phyloP scores from a whole-genome alignment of 2,113 vertebrate genomes.

The Procavia capensis region DNA sequence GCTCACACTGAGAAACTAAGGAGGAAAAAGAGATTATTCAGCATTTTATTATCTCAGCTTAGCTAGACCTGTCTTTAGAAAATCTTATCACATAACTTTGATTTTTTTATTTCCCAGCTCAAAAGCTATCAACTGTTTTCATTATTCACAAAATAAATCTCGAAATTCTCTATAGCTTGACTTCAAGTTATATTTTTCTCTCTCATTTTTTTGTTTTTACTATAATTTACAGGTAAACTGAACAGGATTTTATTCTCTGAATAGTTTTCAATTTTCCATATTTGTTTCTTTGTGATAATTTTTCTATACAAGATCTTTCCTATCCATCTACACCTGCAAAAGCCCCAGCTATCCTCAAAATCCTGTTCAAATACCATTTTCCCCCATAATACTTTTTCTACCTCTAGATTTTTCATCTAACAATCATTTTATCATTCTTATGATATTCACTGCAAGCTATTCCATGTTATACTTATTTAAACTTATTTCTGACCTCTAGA shows the following conservation, averaged over 20 bases:
- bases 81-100: neutral
- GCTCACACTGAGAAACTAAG: neutral
- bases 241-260: neutral
- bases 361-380: neutral
- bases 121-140: neutral
- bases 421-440: neutral
- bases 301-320: neutral
- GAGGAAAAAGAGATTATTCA: neutral
- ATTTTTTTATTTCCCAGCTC: neutral
- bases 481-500: neutral
- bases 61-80: neutral
- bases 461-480: neutral
- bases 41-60: neutral
- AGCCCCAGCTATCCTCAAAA: neutral
- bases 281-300: neutral
- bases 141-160: neutral
- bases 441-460: neutral
- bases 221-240: neutral
- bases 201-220: neutral
- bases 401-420: neutral
- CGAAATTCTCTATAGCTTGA: neutral
- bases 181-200: neutral
- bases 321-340: neutral
- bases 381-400: neutral
- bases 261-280: neutral